Evolutionary conservation across 2,113 vertebrate species (phyloP).

Genomic region (Eptesicus fuscus): DNA sequence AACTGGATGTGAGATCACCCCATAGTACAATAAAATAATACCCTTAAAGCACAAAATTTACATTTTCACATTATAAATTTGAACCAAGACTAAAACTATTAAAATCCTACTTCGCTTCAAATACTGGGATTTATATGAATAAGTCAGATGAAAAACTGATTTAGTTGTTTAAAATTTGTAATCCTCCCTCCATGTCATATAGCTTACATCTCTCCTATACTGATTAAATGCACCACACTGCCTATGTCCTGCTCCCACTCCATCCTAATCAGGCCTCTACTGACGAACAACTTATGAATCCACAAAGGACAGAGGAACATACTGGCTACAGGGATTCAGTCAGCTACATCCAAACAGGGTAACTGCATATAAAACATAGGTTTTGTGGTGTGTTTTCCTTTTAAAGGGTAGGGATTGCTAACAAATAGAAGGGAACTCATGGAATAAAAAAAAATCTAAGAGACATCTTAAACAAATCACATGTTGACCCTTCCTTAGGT

Average conservation of each 20-base stretch:
- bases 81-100: not conserved
- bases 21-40: not conserved
- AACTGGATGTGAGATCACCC: not conserved
- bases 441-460: not conserved
- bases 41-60: not conserved
- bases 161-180: not conserved
- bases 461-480: not conserved
- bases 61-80: not conserved
- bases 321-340: not conserved
- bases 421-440: not conserved
- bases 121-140: conserved; percentile 1
- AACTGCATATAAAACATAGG: not conserved
- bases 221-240: not conserved
- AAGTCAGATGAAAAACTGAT: not conserved
- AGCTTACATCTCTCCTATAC: not conserved
- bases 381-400: not conserved
- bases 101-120: conserved; percentile 24
- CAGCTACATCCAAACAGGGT: not conserved
- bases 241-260: not conserved
- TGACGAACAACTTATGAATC: not conserved
- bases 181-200: not conserved
- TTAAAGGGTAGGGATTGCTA: not conserved
- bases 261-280: not conserved
- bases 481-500: not conserved
- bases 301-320: not conserved